These are phyloP conservation scores for Corythornis madagascariensis DNA, from an alignment of 2,113 vertebrate species.

Conservation along the genomic window DNA sequence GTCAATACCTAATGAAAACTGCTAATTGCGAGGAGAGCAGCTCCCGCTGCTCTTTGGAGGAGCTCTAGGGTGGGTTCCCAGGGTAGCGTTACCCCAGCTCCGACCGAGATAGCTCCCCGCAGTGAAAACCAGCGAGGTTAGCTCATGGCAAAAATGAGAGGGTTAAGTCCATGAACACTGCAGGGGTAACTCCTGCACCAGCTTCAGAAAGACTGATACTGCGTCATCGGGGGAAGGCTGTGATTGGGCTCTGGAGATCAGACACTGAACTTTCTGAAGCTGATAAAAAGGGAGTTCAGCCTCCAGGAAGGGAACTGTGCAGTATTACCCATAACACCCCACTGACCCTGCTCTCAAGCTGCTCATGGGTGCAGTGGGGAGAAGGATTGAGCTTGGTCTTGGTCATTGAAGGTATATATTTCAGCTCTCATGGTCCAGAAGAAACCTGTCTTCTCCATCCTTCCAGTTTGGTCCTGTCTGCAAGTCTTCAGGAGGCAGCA, in stretches of 20 bases:
- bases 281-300: accelerated
- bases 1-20: accelerated
- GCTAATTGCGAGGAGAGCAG: neutral
- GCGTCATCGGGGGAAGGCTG: neutral
- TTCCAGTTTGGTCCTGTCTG: neutral
- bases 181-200: neutral
- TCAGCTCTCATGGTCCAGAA: neutral
- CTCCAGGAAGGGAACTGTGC: accelerated
- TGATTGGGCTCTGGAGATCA: neutral
- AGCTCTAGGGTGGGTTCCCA: neutral
- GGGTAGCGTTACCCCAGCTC: neutral
- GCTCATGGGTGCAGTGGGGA: accelerated
- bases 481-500: neutral
- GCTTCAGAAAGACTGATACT: neutral
- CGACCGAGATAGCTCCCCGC: accelerated
- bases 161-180: neutral
- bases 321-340: neutral
- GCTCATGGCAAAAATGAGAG: neutral
- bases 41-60: neutral
- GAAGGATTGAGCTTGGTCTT: neutral
- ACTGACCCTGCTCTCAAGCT: accelerated
- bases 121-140: neutral
- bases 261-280: accelerated
- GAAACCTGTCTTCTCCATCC: neutral
- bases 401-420: accelerated